A percentile compares a stretch with the other conserved stretches of the same genome.
Conservation (phyloP, 1,140 invertebrate genomes). For the Dendroctonus ponderosae region DNA sequence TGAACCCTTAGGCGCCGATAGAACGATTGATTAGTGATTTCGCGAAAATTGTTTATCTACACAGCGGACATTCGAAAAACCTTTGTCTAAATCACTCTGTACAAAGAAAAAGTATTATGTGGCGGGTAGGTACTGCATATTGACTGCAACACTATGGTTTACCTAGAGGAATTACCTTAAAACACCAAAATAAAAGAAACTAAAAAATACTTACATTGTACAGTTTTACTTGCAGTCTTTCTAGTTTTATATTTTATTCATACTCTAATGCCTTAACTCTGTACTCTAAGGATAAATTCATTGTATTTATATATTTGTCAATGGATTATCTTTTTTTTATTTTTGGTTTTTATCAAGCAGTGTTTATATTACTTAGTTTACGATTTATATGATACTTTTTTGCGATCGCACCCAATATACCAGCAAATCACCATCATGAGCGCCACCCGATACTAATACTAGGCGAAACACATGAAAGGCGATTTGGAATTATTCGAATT, state of each 20-base stretch:
- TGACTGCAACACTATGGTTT: slow-evolving; percentile 18
- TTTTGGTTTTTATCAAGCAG: slow-evolving; percentile 18
- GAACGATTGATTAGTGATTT: too few relatives aligned
- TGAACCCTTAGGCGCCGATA: too few relatives aligned
- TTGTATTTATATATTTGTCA: slow-evolving; percentile 52
- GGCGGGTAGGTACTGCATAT: slow-evolving; percentile 41
- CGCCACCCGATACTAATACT: too few relatives aligned
- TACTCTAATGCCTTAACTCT: slow-evolving; percentile 47
- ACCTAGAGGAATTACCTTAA: not conserved
- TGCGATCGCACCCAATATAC: too few relatives aligned
- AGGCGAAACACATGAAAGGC: too few relatives aligned
- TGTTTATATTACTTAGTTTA: too few relatives aligned
- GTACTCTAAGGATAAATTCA: slow-evolving; percentile 51
- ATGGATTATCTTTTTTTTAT: slow-evolving; percentile 50
- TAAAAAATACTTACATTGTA: slow-evolving; percentile 42
- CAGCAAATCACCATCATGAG: too few relatives aligned
- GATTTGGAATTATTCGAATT: too few relatives aligned
- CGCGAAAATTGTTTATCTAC: too few relatives aligned
- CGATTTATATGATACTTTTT: too few relatives aligned
- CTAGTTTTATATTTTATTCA: slow-evolving; percentile 39
- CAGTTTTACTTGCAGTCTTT: slow-evolving; percentile 50
- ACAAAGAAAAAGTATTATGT: not conserved
- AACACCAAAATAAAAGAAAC: slow-evolving; percentile 16
- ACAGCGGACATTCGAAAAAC: slow-evolving; percentile 1
- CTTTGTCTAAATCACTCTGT: not conserved